phyloP scores from a whole-genome alignment of 2,888 invertebrate species.

The Steromphala cineraria region DNA sequence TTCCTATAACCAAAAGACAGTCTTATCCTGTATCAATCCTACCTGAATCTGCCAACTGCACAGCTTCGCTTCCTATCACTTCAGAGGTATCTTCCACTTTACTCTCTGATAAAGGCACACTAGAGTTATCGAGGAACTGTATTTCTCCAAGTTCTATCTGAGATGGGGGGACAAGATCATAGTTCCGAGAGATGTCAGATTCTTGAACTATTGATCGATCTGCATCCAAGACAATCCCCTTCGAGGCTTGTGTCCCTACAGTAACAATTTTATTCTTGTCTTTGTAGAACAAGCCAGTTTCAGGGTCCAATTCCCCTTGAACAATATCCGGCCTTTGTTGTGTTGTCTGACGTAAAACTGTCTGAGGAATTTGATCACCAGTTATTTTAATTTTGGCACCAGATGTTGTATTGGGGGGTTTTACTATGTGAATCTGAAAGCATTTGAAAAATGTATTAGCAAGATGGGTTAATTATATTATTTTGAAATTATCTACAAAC shows the following conservation, averaged over 20 bases:
- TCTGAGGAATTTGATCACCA: neutral
- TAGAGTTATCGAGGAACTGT: slow-evolving; percentile 65
- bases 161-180: slow-evolving; percentile 68
- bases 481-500: no score
- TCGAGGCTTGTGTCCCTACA: slow-evolving; percentile 9
- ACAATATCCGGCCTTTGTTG: slow-evolving; percentile 35
- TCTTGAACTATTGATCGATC: neutral
- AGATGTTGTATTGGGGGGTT: neutral
- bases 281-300: slow-evolving; percentile 64
- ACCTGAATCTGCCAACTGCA: neutral
- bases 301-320: slow-evolving; percentile 68
- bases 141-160: slow-evolving; percentile 71
- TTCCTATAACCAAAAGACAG: no score
- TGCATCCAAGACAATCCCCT: neutral
- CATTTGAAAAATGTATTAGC: neutral
- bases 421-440: slow-evolving; percentile 21
- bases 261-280: neutral
- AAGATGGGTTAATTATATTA: no score
- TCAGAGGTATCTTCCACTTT: neutral
- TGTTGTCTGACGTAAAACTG: neutral
- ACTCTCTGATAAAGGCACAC: neutral
- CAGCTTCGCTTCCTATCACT: neutral
- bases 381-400: neutral
- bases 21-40: no score
- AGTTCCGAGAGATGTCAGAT: slow-evolving; percentile 25